Conservation (phyloP, 2,888 invertebrate species). For the Invenusta paracnida region DNA sequence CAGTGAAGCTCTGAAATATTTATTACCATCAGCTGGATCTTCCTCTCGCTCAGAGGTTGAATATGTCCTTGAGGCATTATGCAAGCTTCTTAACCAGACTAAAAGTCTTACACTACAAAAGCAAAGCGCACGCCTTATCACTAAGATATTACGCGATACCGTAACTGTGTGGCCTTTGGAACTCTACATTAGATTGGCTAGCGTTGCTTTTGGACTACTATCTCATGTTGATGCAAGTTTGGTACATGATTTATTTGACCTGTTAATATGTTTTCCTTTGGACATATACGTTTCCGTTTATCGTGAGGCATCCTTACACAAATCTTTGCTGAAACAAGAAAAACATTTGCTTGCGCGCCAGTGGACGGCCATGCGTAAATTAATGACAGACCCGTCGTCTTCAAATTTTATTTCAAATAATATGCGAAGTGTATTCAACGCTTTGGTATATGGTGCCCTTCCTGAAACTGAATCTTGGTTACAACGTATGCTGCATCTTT, state of each 20-base stretch:
- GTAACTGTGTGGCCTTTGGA: background rate
- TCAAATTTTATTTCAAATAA: background rate
- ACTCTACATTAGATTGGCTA: background rate
- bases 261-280: background rate
- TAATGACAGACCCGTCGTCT: background rate
- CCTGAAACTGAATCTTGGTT: background rate
- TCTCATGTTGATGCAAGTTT: background rate
- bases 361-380: background rate
- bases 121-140: background rate
- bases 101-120: background rate
- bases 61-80: background rate
- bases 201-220: background rate
- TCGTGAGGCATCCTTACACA: background rate
- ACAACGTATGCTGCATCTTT: background rate
- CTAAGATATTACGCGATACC: background rate
- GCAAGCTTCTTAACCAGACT: background rate
- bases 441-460: background rate
- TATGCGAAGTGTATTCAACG: background rate
- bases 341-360: background rate
- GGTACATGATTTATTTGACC: background rate
- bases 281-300: background rate
- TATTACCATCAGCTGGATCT: background rate
- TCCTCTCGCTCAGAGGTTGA: background rate
- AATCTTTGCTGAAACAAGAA: background rate
- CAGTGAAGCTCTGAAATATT: background rate